Evolutionary conservation across 2,797 vertebrate genomes (phyloP).

Genomic region (Octomys mimax): DNA sequence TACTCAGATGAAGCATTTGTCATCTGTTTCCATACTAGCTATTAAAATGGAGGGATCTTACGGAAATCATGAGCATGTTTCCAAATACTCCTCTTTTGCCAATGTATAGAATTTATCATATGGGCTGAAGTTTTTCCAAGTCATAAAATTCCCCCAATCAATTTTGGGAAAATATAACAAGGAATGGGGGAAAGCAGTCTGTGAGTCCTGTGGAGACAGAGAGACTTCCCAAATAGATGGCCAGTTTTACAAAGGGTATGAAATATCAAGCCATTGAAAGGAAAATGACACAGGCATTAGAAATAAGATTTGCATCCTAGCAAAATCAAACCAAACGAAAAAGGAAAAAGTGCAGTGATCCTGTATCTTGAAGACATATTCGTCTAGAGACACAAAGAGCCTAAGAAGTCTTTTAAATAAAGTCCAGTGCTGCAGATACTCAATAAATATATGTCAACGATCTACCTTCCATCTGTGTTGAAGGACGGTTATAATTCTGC

Average conservation of each 20-base stretch:
- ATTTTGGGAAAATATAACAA: background rate
- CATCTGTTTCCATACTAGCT: background rate
- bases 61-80: background rate
- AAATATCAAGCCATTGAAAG: slow-evolving; percentile 31
- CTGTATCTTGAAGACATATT: background rate
- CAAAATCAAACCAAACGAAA: slow-evolving; percentile 33
- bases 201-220: background rate
- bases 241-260: background rate
- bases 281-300: background rate
- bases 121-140: background rate
- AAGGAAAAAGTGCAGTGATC: background rate
- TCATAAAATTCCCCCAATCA: slow-evolving; percentile 18
- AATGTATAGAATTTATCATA: background rate
- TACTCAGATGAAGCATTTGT: background rate
- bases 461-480: background rate
- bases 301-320: slow-evolving; percentile 13
- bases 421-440: background rate
- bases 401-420: background rate
- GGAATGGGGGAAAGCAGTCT: background rate
- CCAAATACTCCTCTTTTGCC: background rate
- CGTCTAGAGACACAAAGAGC: background rate
- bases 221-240: background rate
- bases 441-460: slow-evolving; percentile 18
- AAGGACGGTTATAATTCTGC: slow-evolving; percentile 22
- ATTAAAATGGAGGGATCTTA: background rate